These are phyloP conservation scores for Zapus hudsonius DNA, from an alignment of 2,113 vertebrate genomes.

Conservation along the genomic window DNA sequence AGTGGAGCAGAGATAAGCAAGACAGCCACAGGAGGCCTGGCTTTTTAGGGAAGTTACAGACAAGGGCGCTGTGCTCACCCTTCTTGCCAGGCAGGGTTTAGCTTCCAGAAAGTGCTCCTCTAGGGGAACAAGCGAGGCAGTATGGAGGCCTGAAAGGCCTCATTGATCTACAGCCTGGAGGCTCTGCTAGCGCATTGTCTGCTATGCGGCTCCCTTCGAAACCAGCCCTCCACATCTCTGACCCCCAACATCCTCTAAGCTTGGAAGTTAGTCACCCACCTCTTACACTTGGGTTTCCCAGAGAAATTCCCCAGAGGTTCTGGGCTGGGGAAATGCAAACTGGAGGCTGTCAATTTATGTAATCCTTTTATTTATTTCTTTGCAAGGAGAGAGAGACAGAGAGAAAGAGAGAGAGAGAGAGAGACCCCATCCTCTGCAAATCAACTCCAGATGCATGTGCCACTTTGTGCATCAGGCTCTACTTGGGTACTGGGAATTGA, in stretches of 20 bases:
- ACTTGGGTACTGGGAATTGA: too few relatives aligned
- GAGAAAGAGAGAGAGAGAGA: too few relatives aligned
- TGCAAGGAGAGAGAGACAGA: too few relatives aligned
- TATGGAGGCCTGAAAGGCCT: constrained; percentile 78
- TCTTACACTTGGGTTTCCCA: constrained; percentile 18
- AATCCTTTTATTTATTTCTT: too few relatives aligned
- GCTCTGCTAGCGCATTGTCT: constrained; percentile 69
- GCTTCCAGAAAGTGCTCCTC: constrained; percentile 71
- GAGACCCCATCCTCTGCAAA: too few relatives aligned
- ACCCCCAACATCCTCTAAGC: background rate
- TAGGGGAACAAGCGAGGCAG: constrained; percentile 79
- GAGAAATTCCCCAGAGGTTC: constrained; percentile 36
- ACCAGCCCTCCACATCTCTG: constrained; percentile 48
- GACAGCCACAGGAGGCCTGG: constrained; percentile 66
- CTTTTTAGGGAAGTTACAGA: constrained; percentile 70
- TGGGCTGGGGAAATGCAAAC: background rate
- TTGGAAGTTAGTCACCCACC: background rate
- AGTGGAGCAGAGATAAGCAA: constrained; percentile 9
- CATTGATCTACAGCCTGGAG: constrained; percentile 72
- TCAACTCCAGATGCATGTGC: too few relatives aligned
- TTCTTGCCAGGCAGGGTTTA: constrained; percentile 72
- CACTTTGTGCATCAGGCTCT: too few relatives aligned
- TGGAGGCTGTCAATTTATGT: background rate
- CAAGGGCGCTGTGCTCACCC: constrained; percentile 69
- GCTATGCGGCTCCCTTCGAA: constrained; percentile 61